A percentile compares a stretch with the other conserved stretches of the same genome.
phyloP scores from a whole-genome alignment of 2,888 invertebrate species.

The Chaitophorus viminalis region DNA sequence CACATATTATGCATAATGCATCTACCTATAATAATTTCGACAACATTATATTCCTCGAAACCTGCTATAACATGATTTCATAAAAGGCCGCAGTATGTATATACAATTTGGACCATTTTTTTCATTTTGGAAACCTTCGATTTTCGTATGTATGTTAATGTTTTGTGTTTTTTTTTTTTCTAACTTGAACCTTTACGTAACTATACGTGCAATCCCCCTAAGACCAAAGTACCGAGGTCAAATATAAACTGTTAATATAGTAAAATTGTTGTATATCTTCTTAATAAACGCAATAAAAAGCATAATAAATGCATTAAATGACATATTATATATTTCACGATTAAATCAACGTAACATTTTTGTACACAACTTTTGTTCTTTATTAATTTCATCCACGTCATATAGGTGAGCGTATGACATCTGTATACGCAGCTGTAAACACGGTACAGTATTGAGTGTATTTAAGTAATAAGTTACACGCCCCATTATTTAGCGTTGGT shows the following conservation, averaged over 20 bases:
- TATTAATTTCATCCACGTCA: neutral
- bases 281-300: too few species aligned
- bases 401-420: neutral
- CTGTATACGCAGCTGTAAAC: neutral
- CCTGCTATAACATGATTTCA: neutral
- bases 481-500: neutral
- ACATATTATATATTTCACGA: neutral
- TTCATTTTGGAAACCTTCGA: neutral
- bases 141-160: neutral
- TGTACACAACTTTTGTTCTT: neutral
- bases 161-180: neutral
- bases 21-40: neutral
- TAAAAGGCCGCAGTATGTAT: neutral
- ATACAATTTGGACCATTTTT: neutral
- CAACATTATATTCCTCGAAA: neutral
- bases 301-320: too few species aligned
- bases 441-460: neutral
- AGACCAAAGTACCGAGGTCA: constrained; percentile 10
- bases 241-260: neutral
- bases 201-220: neutral
- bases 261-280: too few species aligned
- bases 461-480: neutral
- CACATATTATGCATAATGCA: too few species aligned
- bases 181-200: neutral
- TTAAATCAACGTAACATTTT: too few species aligned